These are phyloP conservation scores for Poeciliopsis gracilis DNA, from an alignment of 2,797 vertebrate species.

Conservation along the genomic window DNA sequence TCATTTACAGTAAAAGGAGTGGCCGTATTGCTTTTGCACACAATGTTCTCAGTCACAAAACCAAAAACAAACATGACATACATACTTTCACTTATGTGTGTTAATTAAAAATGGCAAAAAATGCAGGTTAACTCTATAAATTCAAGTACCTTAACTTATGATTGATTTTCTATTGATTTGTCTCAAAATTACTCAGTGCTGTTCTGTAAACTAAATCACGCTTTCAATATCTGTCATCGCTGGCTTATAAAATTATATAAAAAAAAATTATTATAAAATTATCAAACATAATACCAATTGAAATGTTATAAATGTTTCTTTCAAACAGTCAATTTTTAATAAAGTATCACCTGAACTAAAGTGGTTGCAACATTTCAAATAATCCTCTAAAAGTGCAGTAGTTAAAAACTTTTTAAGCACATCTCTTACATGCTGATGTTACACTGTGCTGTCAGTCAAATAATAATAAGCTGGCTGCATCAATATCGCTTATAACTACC, in stretches of 20 bases:
- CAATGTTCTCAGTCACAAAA: not conserved
- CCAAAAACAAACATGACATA: not conserved
- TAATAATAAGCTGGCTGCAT: not conserved
- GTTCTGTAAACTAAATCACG: not conserved
- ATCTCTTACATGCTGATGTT: not conserved
- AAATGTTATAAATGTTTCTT: not conserved
- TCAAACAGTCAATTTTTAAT: not conserved
- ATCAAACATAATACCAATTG: not conserved
- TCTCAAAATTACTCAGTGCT: not conserved
- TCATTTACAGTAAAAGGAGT: conserved; percentile 16
- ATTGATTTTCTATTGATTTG: not conserved
- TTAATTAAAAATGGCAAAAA: not conserved
- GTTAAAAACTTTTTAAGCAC: not conserved
- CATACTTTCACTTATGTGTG: not conserved
- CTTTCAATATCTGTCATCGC: not conserved
- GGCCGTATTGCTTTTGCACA: not conserved
- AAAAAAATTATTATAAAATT: no score
- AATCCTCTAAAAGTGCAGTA: not conserved
- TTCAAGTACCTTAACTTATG: not conserved
- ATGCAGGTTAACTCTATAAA: not conserved
- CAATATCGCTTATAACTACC: not conserved
- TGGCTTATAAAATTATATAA: not conserved
- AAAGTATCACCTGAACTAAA: not conserved
- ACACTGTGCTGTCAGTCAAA: not conserved
- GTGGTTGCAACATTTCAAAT: not conserved